phyloP scores from a whole-genome alignment of 2,888 invertebrate genomes.

The Lochmaea capreae region DNA sequence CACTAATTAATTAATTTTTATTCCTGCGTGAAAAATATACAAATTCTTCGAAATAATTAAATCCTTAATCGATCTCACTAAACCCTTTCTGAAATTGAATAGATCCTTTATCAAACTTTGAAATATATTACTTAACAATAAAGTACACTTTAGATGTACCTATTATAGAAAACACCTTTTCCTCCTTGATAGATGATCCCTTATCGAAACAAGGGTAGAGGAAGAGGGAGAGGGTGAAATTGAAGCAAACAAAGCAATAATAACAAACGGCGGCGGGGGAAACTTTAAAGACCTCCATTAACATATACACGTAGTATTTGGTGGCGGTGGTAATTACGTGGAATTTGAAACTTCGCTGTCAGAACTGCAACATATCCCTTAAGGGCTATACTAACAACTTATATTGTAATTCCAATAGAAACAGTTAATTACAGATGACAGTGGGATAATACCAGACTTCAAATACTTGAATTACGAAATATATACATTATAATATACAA shows the following conservation, averaged over 20 bases:
- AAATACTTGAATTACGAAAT: background rate
- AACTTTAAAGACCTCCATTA: constrained; percentile 10
- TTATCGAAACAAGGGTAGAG: constrained; percentile 13
- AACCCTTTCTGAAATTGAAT: constrained; percentile 5
- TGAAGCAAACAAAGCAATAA: constrained; percentile 18
- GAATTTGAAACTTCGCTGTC: constrained; percentile 18
- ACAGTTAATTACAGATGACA: background rate
- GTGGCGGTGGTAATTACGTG: constrained; percentile 14
- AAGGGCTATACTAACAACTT: background rate
- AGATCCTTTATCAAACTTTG: constrained; percentile 1
- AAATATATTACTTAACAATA: constrained; percentile 19
- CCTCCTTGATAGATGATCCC: constrained; percentile 12
- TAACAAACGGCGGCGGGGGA: background rate
- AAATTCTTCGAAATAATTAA: too few relatives aligned
- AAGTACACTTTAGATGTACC: constrained; percentile 17
- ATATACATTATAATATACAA: background rate
- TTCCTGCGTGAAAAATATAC: too few relatives aligned
- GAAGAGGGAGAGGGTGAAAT: constrained; percentile 6
- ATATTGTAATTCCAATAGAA: constrained; percentile 3
- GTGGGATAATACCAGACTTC: background rate
- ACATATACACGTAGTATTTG: constrained; percentile 9
- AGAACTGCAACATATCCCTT: constrained; percentile 9
- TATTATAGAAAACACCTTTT: constrained; percentile 21
- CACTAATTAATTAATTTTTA: too few relatives aligned
- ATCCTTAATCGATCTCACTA: background rate